Conservation (phyloP, 2,797 vertebrate genomes). For the Sebastes iracundus region DNA sequence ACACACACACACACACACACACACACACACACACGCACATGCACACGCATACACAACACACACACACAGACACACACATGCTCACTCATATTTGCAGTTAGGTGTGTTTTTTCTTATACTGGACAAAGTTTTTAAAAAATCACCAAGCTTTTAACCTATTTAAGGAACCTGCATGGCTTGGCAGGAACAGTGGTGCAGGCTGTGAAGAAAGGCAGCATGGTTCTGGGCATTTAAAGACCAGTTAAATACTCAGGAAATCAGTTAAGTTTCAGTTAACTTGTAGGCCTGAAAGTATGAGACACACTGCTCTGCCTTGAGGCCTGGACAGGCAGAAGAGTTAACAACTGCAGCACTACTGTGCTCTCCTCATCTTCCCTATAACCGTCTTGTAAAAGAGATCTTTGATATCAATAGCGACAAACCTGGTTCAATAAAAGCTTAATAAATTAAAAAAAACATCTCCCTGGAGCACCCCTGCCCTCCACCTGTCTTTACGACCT, state of each 20-base stretch:
- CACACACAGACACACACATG: background rate
- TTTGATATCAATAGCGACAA: background rate
- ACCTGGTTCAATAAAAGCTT: background rate
- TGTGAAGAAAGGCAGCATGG: background rate
- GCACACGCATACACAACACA: background rate
- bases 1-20: slow-evolving; percentile 17
- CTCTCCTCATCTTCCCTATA: background rate
- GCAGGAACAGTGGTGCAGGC: background rate
- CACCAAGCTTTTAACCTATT: background rate
- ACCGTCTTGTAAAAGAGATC: background rate
- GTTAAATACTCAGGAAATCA: background rate
- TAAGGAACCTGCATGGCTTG: background rate
- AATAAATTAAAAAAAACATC: background rate
- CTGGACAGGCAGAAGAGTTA: no score
- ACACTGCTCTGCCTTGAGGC: background rate
- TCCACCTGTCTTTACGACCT: background rate
- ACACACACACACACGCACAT: slow-evolving; percentile 9
- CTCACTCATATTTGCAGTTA: background rate
- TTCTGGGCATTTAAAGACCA: background rate
- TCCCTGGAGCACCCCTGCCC: background rate
- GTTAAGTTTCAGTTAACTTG: background rate
- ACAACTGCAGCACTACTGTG: background rate
- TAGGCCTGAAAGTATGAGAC: background rate
- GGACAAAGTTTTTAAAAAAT: background rate
- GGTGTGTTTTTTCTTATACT: background rate